A percentile compares a stretch with the other conserved stretches of the same genome.
Conservation (phyloP, 2,888 invertebrate species). For the Thymelicus acteon region DNA sequence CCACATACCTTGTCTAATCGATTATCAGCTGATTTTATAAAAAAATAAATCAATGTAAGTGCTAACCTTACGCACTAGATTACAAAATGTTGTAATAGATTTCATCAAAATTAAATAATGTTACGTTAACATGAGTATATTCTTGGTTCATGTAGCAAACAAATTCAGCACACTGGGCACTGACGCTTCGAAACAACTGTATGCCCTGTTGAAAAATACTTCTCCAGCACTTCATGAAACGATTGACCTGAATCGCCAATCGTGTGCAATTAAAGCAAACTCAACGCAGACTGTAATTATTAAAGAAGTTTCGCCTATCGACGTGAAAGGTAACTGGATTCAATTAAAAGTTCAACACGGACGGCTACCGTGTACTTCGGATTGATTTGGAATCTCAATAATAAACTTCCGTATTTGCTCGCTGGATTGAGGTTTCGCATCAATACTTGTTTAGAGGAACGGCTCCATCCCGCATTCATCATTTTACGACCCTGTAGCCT, state of each 20-base stretch:
- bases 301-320: slow-evolving; percentile 70
- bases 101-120: no score
- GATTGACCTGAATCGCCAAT: slow-evolving; percentile 20
- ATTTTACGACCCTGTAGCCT: no score
- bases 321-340: slow-evolving; percentile 65
- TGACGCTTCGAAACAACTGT: not conserved
- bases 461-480: no score
- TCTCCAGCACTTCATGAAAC: slow-evolving; percentile 1
- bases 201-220: not conserved
- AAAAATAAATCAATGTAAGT: no score
- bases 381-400: slow-evolving; percentile 57
- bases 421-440: slow-evolving; percentile 29
- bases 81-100: no score
- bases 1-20: no score
- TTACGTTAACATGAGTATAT: no score
- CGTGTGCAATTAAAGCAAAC: slow-evolving; percentile 29
- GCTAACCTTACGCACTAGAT: no score
- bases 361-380: slow-evolving; percentile 50
- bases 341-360: slow-evolving; percentile 72
- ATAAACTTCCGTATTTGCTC: slow-evolving; percentile 47
- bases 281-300: slow-evolving; percentile 65
- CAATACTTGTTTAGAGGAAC: not conserved
- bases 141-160: not conserved
- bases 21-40: no score
- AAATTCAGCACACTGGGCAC: not conserved